These are phyloP conservation scores for Bucco capensis DNA, from an alignment of 2,113 vertebrate species.

Conservation along the genomic window DNA sequence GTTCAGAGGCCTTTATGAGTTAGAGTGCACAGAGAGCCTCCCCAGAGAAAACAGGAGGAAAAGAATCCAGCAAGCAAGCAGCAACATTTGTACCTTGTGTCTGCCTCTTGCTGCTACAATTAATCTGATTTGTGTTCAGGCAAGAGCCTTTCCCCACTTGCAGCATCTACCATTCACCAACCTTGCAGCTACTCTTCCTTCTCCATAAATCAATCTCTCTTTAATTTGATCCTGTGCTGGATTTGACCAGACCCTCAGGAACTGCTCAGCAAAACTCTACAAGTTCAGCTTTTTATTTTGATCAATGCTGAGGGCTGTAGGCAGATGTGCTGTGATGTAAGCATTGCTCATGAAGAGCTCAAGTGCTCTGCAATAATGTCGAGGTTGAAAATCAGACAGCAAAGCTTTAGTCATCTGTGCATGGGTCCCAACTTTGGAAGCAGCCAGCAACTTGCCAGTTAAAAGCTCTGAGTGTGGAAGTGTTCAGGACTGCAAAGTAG, in stretches of 20 bases:
- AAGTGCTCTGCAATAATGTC: not conserved
- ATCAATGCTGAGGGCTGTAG: constrained; percentile 54
- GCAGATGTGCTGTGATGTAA: not conserved
- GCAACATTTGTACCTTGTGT: not conserved
- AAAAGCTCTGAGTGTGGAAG: not conserved
- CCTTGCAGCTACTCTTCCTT: not conserved
- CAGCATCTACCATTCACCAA: not conserved
- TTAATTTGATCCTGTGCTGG: constrained; percentile 33
- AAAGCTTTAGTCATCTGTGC: not conserved
- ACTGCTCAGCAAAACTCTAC: not conserved
- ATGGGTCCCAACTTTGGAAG: not conserved
- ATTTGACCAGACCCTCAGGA: constrained; percentile 54
- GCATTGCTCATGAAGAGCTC: not conserved
- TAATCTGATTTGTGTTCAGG: constrained; percentile 21
- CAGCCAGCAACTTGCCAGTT: not conserved
- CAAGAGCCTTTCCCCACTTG: not conserved
- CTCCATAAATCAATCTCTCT: constrained; percentile 37
- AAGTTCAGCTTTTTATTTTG: constrained; percentile 31
- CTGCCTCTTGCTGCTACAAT: not conserved
- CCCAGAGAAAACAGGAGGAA: not conserved
- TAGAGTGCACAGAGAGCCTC: not conserved
- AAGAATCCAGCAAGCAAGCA: not conserved
- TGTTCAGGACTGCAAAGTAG: not conserved
- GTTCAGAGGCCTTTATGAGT: not conserved
- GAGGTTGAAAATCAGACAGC: not conserved